These are phyloP conservation scores for Scaptomyza reducta DNA, from an alignment of 2,888 invertebrate genomes.

Conservation along the genomic window DNA sequence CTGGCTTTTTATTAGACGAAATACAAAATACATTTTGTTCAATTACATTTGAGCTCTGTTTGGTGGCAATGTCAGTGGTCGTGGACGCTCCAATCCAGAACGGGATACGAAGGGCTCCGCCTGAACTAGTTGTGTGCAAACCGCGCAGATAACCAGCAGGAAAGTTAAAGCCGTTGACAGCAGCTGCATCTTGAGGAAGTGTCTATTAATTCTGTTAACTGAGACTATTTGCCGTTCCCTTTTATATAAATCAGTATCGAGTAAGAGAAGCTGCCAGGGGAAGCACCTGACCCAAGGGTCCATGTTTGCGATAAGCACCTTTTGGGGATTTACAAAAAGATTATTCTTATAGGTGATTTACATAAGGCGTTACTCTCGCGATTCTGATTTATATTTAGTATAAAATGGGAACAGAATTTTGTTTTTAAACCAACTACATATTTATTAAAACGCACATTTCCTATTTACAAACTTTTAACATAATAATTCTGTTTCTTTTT, in stretches of 20 bases:
- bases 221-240: neutral
- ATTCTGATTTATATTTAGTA: neutral
- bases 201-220: neutral
- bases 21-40: constrained; percentile 42
- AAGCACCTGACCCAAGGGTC: constrained; percentile 22
- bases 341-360: neutral
- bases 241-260: constrained; percentile 15
- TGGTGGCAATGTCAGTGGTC: constrained; percentile 45
- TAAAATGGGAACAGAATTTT: neutral
- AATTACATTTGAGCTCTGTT: constrained; percentile 27
- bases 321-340: constrained; percentile 14
- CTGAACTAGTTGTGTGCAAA: constrained; percentile 19
- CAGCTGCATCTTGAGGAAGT: constrained; percentile 52
- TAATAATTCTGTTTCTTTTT: constrained; percentile 11
- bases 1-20: constrained; percentile 32
- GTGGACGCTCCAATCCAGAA: constrained; percentile 2
- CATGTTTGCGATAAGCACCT: constrained; percentile 4
- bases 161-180: constrained; percentile 25
- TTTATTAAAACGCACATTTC: constrained; percentile 31
- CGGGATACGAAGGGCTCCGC: constrained; percentile 18
- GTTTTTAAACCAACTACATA: neutral
- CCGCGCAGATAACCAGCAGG: constrained; percentile 39
- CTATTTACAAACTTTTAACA: constrained; percentile 49
- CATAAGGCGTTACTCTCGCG: too few species aligned
- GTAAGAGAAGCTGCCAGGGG: constrained; percentile 14